Base-by-base conservation (phyloP, 53 echinoderm and acorn worm species). In the Mesocentrotus franciscanus region DNA sequence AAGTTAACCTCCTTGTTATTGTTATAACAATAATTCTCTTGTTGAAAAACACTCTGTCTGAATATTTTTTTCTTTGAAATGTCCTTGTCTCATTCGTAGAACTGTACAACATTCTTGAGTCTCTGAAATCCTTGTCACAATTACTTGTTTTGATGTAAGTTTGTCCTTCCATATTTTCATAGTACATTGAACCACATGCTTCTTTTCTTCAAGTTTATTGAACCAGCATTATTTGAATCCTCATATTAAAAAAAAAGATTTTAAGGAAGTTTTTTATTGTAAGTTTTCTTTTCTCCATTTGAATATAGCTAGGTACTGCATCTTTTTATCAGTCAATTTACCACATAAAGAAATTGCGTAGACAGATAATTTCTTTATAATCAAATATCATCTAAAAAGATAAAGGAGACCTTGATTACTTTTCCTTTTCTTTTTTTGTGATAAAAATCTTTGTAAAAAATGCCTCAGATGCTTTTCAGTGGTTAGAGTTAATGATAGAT, bases 1-100 rank as follows among this genome's bases (percentile, higher is more conserved):
- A 24, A n/a, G 26, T 57, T 87, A 26, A 58, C 58, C 58, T 58
- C 57, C 29, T 57, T 58, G 87, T 56, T 56, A 57, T 87, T 87
- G 59, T n/a, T 58, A 87, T 87, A 27, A 87, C 87, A 58, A 57
- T 87, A 87, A 57, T 57, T 56, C 10, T 11, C 1, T n/a, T 87
- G 87, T 87, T 87, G 27, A 87, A 87, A 87, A 87, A 87, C 58
- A 87, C 27, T 27, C 58, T 57, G 10, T 87, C 87, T 87, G 57
- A 11, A 10, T 87, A 11, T 10, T 58, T 49, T 84, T 84, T 87
- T 55, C 58, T 58, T 57, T 57, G 29, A 87, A 58, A 58, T 57
- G 27, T 87, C 87, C 87, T 87, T 27, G 85, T 85, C 26, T n/a
- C 26, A 2, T 49, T 22, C 85, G 17, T 78, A 33, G 81, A 42